Evolutionary conservation across 2,888 invertebrate species (phyloP).

Genomic region (Dryobota labecula): DNA sequence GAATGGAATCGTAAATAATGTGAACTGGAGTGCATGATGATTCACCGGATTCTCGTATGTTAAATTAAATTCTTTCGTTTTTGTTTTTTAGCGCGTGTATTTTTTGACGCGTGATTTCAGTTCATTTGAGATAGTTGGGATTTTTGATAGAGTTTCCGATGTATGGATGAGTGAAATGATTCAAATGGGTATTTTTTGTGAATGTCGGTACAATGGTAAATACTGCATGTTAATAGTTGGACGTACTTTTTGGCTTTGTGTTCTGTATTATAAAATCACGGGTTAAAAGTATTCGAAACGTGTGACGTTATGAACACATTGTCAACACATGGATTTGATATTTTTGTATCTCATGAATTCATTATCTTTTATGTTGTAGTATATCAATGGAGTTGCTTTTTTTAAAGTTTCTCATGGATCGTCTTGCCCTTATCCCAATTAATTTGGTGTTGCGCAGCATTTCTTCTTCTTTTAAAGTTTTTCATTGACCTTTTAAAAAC

Average conservation of each 20-base stretch:
- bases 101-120: constrained; percentile 43
- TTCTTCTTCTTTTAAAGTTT: neutral
- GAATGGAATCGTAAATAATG: constrained; percentile 59
- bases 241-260: neutral
- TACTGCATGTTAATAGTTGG: neutral
- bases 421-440: neutral
- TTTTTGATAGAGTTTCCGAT: constrained; percentile 23
- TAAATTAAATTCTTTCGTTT: constrained; percentile 56
- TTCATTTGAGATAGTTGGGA: constrained; percentile 38
- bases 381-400: neutral
- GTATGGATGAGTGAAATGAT: constrained; percentile 21
- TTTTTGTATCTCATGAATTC: neutral
- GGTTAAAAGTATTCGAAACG: neutral
- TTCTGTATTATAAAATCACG: neutral
- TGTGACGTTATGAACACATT: neutral
- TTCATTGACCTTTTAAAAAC: too few relatives aligned
- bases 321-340: neutral
- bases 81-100: constrained; percentile 35
- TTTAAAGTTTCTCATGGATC: neutral
- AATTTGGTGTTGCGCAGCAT: neutral
- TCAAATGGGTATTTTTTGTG: constrained; percentile 14
- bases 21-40: constrained; percentile 54
- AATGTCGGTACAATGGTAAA: neutral
- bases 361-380: neutral
- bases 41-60: constrained; percentile 31